These are phyloP conservation scores for Habroteleia sp. DNA, from an alignment of 2,888 invertebrate species.

Conservation along the genomic window DNA sequence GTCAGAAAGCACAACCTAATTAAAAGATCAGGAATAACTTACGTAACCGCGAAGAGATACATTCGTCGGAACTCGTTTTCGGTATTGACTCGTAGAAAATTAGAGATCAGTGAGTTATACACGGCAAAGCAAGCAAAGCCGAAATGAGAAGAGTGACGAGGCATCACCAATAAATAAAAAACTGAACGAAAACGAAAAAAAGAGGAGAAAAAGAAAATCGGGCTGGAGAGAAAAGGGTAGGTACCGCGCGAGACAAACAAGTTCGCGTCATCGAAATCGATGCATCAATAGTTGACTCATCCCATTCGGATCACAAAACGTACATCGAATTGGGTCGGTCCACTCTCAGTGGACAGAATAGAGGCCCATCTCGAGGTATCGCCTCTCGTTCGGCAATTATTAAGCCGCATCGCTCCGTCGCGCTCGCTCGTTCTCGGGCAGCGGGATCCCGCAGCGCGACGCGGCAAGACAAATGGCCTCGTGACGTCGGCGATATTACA, in stretches of 20 bases:
- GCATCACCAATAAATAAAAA: slow-evolving; percentile 39
- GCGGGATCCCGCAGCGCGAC: slow-evolving; percentile 78
- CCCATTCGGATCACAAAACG: slow-evolving; percentile 76
- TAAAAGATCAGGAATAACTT: slow-evolving; percentile 42
- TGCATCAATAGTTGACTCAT: slow-evolving; percentile 76
- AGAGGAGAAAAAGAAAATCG: slow-evolving; percentile 16
- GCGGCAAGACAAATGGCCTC: slow-evolving; percentile 79
- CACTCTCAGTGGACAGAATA: slow-evolving; percentile 63
- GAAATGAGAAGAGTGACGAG: slow-evolving; percentile 61
- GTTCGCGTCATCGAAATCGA: slow-evolving; percentile 68
- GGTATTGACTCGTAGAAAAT: slow-evolving; percentile 52
- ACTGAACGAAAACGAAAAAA: slow-evolving; percentile 3
- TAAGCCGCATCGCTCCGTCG: slow-evolving; percentile 70
- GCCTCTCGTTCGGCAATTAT: slow-evolving; percentile 71
- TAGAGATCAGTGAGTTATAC: slow-evolving; percentile 42
- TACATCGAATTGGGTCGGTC: slow-evolving; percentile 77
- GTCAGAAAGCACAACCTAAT: slow-evolving; percentile 37
- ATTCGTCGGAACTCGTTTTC: slow-evolving; percentile 31
- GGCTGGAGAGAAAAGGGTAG: slow-evolving; percentile 7
- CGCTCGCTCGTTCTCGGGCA: slow-evolving; percentile 60
- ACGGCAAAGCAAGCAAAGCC: slow-evolving; percentile 53
- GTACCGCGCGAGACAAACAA: slow-evolving; percentile 58
- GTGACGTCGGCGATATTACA: slow-evolving; percentile 80
- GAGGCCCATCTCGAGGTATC: slow-evolving; percentile 67
- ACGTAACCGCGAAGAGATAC: slow-evolving; percentile 11